Base-by-base conservation (phyloP, 2,113 vertebrate genomes). In the Hippoglossus stenolepis region DNA sequence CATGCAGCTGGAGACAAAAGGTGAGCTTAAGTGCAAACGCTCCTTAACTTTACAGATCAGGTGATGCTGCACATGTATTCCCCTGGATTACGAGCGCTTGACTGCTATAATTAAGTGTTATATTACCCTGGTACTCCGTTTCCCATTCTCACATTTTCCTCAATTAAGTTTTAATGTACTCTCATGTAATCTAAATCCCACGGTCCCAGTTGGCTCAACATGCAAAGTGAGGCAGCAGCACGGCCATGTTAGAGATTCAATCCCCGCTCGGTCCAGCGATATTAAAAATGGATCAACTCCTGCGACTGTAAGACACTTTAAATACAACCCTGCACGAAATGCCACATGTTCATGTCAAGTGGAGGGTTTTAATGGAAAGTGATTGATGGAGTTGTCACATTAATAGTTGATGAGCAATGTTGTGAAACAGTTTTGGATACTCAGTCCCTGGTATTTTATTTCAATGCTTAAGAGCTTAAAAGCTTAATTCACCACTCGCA, bases 351-450 rank as follows among this genome's bases (percentile, higher is more conserved):
- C 72, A 76, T 77, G 75, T 89, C 77, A 70, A 80, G 66, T 0
- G 63, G 57, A 78, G 70, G 58, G 59, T 63, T 73, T 72, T 87
- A 79, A 88, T 79, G 49, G 43, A 62, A 65, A 80, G 82, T 65
- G 82, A 88, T 74, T 85, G 84, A 89, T 87, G 76, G 72, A 49
- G 63, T 8, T 21, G 66, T 63, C 75, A 65, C 62, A 82, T 80
- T 84, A 87, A 84, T 65, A 73, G 43, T 80, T 83, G 31, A 80
- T 67, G 62, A 77, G 70, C 57, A 74, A 80, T 40, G 68, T n/a
- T 76, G 74, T 77, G 70, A 84, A 80, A 84, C 1, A 20, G 45
- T 90, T 64, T 53, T 69, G 73, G 59, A 75, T 53, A 60, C 43
- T 82, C 67, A 28, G 54, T 72, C 70, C 31, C 38, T 58, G 57